Evolutionary conservation across 2,113 vertebrate genomes (phyloP).

Genomic region (Morone chrysops): DNA sequence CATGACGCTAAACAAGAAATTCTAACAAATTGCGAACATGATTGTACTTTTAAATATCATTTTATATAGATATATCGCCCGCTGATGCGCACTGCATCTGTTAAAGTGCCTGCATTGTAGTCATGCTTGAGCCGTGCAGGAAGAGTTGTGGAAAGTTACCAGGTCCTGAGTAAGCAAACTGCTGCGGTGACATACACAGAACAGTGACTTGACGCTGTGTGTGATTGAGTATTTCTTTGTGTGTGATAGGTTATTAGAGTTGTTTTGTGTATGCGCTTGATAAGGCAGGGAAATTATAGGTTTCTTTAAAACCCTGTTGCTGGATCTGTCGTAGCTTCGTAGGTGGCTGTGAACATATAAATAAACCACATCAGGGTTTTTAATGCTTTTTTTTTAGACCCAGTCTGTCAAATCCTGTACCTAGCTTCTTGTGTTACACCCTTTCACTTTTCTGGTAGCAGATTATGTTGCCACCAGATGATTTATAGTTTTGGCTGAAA

Average conservation of each 20-base stretch:
- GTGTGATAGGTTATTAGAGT: constrained; percentile 5
- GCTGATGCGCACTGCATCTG: background rate
- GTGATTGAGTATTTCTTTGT: background rate
- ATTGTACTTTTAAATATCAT: background rate
- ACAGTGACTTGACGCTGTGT: background rate
- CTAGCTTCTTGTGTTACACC: background rate
- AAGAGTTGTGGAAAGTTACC: constrained; percentile 37
- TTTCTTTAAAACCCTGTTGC: background rate
- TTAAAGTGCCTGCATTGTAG: background rate
- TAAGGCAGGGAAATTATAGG: background rate
- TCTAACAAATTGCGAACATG: background rate
- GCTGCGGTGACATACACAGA: background rate
- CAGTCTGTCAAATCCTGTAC: background rate
- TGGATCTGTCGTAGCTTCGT: background rate
- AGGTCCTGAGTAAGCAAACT: background rate
- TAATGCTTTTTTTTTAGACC: background rate
- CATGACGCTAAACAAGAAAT: no score
- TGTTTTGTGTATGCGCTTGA: background rate
- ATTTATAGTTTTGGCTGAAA: background rate
- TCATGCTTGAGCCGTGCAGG: background rate
- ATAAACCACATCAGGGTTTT: background rate
- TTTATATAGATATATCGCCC: background rate
- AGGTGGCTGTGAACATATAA: background rate
- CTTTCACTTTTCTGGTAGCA: background rate
- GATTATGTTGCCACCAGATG: background rate